Base-by-base conservation (phyloP, 2,888 invertebrate species). In the Abrostola triplasia region DNA sequence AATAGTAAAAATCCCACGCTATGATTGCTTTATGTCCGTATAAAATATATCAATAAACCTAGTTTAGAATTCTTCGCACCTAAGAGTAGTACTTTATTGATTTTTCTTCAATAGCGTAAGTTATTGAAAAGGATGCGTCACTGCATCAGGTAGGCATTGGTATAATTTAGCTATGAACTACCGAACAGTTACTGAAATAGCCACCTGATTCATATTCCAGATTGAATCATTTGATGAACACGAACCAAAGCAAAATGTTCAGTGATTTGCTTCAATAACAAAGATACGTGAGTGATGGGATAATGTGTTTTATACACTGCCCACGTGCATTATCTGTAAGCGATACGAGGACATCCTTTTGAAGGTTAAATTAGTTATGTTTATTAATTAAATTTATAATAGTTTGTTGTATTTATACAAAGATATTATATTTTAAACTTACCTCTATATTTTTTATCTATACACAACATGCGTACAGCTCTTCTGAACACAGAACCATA, bases 181-280 rank as follows among this genome's bases (percentile, higher is more conserved):
- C 70, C 61, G 59, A 73, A 70, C 66, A 64, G 77, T 67, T 65
- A 74, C 84, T 70, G 64, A 82, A 85, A 82, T 82, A 81, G 71
- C 79, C 59, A 67, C 64, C 77, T 84, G 84, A 85, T 67, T 85
- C 84, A 85, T 82, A 71, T 72, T 67, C 66, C 73, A 74, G 67
- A 74, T 69, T 73, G 78, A 79, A 79, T 80, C 73, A 79, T 77
- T 64, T 79, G 62, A 70, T 59, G 52, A 70, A 77, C 72, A 73
- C 63, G 69, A 74, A 70, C 68, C 76, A 76, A 71, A 70, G 63
- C 74, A 53, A 61, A 77, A 66, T 67, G 57, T 65, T 58, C 62
- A 70, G 64, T 58, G 73, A 80, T 76, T 67, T 67, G 49, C 76
- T 67, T 65, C 65, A 76, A 76, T 71, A 69, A 70, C 56, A 73